These are phyloP conservation scores for Strigamia crassipes DNA, from an alignment of 2,888 invertebrate species.

Conservation along the genomic window DNA sequence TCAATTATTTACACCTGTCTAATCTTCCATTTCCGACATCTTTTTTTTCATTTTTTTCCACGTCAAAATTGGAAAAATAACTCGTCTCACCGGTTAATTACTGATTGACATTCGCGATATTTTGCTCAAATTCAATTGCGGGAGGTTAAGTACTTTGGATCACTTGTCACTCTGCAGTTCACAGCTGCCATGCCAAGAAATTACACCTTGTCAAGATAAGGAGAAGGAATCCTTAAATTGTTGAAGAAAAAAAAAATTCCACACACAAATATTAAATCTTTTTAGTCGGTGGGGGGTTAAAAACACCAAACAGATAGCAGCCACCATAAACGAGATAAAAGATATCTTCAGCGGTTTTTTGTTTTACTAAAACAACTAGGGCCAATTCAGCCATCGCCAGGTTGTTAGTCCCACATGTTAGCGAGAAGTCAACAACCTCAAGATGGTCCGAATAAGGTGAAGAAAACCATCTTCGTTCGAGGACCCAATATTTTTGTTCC, in stretches of 20 bases:
- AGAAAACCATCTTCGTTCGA: too few species aligned
- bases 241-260: not conserved
- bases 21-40: not conserved
- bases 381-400: too few species aligned
- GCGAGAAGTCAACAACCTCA: too few species aligned
- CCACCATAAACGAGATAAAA: too few species aligned
- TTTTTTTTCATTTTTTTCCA: not conserved
- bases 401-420: too few species aligned
- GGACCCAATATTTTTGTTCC: too few species aligned
- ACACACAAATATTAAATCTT: not conserved
- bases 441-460: too few species aligned
- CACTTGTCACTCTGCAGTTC: constrained; percentile 32
- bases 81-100: not conserved
- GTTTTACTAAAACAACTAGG: too few species aligned
- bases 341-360: too few species aligned
- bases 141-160: constrained; percentile 17
- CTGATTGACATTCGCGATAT: constrained; percentile 31
- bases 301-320: too few species aligned
- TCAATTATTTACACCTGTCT: constrained; percentile 3
- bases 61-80: not conserved
- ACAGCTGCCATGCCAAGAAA: constrained; percentile 34
- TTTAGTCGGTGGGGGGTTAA: not conserved
- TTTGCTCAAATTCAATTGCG: constrained; percentile 25
- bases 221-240: not conserved
- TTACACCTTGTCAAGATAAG: constrained; percentile 10